Evolutionary conservation across 2,797 vertebrate genomes (phyloP).

Genomic region (Myotis findleyi): DNA sequence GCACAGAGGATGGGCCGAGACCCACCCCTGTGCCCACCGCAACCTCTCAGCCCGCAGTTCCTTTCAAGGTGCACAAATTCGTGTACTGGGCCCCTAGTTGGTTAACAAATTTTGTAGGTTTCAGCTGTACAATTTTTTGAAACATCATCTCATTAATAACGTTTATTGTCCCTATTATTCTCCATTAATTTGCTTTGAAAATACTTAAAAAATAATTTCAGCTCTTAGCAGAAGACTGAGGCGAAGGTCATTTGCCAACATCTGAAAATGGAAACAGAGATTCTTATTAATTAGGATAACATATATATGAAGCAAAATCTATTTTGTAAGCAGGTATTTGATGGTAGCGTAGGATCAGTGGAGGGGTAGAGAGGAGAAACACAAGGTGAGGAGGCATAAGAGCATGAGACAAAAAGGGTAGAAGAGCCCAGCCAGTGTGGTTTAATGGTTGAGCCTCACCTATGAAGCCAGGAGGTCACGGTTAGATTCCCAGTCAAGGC

Average conservation of each 20-base stretch:
- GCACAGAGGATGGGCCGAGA: no score
- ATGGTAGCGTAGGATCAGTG: neutral
- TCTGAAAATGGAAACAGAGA: conserved; percentile 60
- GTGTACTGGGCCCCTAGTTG: no score
- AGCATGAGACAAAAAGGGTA: rapidly evolving
- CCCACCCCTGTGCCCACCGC: no score
- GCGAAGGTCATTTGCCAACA: conserved; percentile 66
- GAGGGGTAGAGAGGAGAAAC: neutral
- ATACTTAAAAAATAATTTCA: neutral
- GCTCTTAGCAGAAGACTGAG: conserved; percentile 58
- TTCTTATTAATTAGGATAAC: conserved; percentile 66
- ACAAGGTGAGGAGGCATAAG: neutral
- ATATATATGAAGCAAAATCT: conserved; percentile 47
- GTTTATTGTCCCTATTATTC: neutral
- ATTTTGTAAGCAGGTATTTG: conserved; percentile 48
- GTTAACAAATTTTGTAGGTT: neutral
- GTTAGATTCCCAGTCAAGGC: no score
- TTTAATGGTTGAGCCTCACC: neutral
- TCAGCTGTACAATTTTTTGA: neutral
- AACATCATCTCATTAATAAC: neutral
- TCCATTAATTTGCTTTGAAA: conserved; percentile 66
- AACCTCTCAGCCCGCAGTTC: no score
- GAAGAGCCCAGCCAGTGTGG: neutral
- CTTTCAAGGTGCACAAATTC: no score
- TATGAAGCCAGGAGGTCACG: no score